Evolutionary conservation across 2,888 invertebrate species (phyloP).

Genomic region (Hoplodrina ambigua): DNA sequence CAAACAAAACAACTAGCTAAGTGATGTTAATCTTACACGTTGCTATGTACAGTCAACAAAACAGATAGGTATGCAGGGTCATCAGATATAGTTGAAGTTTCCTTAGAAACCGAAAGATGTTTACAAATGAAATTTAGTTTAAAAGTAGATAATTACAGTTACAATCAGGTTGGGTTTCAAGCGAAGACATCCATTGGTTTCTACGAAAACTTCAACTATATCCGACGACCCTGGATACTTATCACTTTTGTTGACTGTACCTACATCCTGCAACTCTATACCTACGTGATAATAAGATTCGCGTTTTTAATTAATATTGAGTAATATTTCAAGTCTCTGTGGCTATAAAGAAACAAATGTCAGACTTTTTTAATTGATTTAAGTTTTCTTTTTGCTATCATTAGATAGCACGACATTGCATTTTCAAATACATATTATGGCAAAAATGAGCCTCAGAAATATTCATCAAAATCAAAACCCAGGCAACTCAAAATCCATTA

Average conservation of each 20-base stretch:
- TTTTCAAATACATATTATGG: background rate
- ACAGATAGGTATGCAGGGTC: too few relatives aligned
- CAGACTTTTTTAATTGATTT: background rate
- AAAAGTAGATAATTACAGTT: too few relatives aligned
- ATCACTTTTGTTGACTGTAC: background rate
- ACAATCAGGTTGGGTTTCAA: too few relatives aligned
- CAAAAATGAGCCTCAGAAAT: background rate
- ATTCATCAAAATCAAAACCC: constrained; percentile 7
- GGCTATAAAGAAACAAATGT: background rate
- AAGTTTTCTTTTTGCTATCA: background rate
- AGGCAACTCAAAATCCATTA: constrained; percentile 34
- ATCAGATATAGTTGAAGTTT: too few relatives aligned
- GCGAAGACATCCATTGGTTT: too few relatives aligned
- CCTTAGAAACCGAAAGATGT: too few relatives aligned
- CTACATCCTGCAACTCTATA: constrained; percentile 7
- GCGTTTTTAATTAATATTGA: constrained; percentile 17
- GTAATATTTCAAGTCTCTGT: background rate
- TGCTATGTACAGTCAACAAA: background rate
- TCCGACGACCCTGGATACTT: too few relatives aligned
- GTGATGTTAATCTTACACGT: constrained; percentile 32
- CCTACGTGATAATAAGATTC: constrained; percentile 22
- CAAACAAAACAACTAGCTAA: constrained; percentile 50
- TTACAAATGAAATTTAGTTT: too few relatives aligned
- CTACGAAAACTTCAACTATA: too few relatives aligned
- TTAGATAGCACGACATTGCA: background rate